phyloP scores from a whole-genome alignment of 2,888 invertebrate genomes.

The Metacarcinus magister region DNA sequence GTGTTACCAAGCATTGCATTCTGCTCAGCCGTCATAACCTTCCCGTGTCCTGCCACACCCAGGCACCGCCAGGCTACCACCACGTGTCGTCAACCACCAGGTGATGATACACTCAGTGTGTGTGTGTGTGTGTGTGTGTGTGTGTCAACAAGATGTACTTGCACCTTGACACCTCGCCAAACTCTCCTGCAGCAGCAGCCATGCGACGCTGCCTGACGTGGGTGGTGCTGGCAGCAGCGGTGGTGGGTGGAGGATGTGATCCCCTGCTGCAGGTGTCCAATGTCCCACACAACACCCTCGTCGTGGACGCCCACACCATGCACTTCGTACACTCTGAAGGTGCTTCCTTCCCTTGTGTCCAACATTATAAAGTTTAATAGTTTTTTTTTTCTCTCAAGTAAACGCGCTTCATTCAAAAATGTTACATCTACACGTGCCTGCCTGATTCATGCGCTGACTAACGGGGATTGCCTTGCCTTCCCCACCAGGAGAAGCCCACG shows the following conservation, averaged over 20 bases:
- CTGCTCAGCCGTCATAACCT: too few relatives aligned
- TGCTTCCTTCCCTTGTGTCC: background rate
- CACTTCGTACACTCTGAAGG: slow-evolving; percentile 61
- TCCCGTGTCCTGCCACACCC: too few relatives aligned
- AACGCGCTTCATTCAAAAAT: background rate
- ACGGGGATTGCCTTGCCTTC: background rate
- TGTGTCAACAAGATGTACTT: background rate
- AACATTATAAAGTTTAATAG: background rate
- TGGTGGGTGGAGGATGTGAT: background rate
- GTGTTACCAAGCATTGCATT: too few relatives aligned
- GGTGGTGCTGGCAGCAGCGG: background rate
- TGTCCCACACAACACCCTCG: slow-evolving; percentile 6
- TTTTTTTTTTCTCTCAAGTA: background rate
- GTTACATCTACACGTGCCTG: background rate
- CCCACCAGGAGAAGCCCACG: slow-evolving; percentile 72
- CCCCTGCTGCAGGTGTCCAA: slow-evolving; percentile 56
- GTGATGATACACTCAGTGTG: background rate
- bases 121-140: background rate
- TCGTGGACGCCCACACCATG: slow-evolving; percentile 44
- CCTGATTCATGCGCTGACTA: background rate
- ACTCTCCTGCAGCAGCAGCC: background rate
- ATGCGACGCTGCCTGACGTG: background rate
- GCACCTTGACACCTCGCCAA: background rate
- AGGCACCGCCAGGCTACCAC: too few relatives aligned
- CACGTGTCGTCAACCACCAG: too few relatives aligned